These are phyloP conservation scores for Papilio glaucus DNA, from an alignment of 1,140 invertebrate species.

Conservation along the genomic window DNA sequence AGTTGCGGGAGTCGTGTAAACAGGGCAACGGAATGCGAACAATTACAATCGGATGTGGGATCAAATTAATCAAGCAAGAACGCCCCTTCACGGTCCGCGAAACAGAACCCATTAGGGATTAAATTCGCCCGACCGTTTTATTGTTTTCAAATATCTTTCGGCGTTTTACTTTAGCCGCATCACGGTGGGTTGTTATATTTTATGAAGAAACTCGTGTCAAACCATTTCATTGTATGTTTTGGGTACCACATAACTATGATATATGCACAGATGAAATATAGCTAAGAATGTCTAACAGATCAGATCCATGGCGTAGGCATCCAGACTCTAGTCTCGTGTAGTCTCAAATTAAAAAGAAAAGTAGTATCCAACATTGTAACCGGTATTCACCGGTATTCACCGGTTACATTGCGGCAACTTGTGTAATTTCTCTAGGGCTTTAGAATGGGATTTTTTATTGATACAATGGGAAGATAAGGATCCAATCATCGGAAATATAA, in stretches of 20 bases:
- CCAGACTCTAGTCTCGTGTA: no score
- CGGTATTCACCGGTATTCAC: background rate
- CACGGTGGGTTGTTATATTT: background rate
- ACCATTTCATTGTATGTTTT: no score
- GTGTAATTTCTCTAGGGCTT: conserved; percentile 21
- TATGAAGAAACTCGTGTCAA: background rate
- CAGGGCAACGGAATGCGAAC: conserved; percentile 35
- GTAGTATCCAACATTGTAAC: no score
- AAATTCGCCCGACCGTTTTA: conserved; percentile 57
- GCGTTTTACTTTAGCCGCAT: conserved; percentile 19
- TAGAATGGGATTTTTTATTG: conserved; percentile 13
- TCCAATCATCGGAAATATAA: no score
- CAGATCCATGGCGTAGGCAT: no score
- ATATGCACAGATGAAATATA: no score
- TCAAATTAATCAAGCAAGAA: conserved; percentile 64
- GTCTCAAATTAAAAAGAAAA: no score
- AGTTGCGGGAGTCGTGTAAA: conserved; percentile 3
- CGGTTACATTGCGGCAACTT: background rate
- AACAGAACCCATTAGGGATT: conserved; percentile 55
- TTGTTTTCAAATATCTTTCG: conserved; percentile 56
- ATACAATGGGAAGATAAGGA: background rate
- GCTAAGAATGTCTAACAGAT: no score
- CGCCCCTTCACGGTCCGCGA: conserved; percentile 48
- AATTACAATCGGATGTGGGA: conserved; percentile 51
- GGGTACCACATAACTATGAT: no score